Base-by-base conservation (phyloP, 1,140 invertebrate genomes). In the Meloidogyne floridensis region DNA sequence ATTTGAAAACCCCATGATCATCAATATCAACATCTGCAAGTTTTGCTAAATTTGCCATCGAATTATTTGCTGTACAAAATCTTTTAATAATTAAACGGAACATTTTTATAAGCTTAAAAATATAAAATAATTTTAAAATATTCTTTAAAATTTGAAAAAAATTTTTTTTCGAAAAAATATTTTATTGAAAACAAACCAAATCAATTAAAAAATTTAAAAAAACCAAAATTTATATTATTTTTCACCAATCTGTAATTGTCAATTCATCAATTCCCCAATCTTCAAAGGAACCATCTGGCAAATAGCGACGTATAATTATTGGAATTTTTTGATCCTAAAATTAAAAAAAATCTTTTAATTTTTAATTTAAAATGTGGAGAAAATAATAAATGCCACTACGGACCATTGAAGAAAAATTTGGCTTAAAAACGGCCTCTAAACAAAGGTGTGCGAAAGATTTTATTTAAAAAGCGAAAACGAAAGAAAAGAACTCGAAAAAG, bases 221-320 rank as follows among this genome's bases (percentile, higher is more conserved):
- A 42, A 73, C n/a, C 18, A 47, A 15, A 42, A 43, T 32, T 32
- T 51, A 3, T 74, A 9, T 42, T 18, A 5, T 53, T 32, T 18
- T 82, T 85, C 78, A 84, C 85, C 87, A 91, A 91, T 99, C 97
- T 86, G 95, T 95, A 87, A 98, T 97, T 89, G 98, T 96, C 10
- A 99, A 92, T 92, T 99, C 97, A 91, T 99, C 96, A 87, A 99
- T 96, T 73, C 94, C 95, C 98, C 98, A 99, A 92, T 99, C 98
- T 92, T 99, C 98, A 91, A 96, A 99, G 77, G 95, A 97, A 87
- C 97, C 95, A 91, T 99, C 98, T 15, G 98, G 98, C 72, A 99
- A 92, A 91, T 97, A 99, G 85, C 98, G 92, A 76, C 98, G 91
- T 77, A 99, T 98, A 75, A 99, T 97, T 70, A 99, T 98, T 11